Conservation (phyloP, 30 jellyfish, hydroid and myxozoan genomes). For the Haliclystus octoradiatus region DNA sequence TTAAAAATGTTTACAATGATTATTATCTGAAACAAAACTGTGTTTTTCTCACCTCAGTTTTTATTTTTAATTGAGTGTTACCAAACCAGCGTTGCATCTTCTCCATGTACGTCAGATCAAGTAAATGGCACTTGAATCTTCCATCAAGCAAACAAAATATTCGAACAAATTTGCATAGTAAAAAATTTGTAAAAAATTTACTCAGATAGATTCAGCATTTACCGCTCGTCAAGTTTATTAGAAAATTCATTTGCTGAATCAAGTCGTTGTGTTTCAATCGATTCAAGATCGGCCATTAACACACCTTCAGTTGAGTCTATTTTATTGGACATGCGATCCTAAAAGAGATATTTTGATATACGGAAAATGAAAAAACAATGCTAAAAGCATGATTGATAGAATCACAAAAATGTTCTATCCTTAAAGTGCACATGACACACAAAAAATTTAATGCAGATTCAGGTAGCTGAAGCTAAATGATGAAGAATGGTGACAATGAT, state of each 20-base stretch:
- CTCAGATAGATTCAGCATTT: background rate
- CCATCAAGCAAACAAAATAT: background rate
- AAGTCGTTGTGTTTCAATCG: conserved; percentile 63
- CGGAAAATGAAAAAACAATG: background rate
- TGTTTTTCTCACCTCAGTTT: conserved; percentile 51
- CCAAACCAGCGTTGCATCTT: conserved; percentile 68
- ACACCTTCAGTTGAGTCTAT: conserved; percentile 68
- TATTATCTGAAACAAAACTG: background rate
- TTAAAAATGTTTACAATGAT: background rate
- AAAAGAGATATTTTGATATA: background rate
- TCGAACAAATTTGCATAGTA: background rate
- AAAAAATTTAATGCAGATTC: no score
- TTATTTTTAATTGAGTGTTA: conserved; percentile 63
- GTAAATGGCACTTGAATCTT: conserved; percentile 70
- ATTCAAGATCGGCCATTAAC: conserved; percentile 74
- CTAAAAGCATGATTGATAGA: no score
- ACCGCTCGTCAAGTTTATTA: conserved; percentile 74
- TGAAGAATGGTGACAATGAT: conserved; percentile 1
- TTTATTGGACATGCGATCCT: conserved; percentile 76
- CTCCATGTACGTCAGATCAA: conserved; percentile 74
- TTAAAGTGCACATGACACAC: no score
- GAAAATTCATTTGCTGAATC: conserved; percentile 77
- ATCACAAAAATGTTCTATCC: no score
- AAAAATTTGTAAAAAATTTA: background rate
- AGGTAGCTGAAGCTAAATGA: no score